Base-by-base conservation (phyloP, 2,888 invertebrate species). In the Cerceris rybyensis region DNA sequence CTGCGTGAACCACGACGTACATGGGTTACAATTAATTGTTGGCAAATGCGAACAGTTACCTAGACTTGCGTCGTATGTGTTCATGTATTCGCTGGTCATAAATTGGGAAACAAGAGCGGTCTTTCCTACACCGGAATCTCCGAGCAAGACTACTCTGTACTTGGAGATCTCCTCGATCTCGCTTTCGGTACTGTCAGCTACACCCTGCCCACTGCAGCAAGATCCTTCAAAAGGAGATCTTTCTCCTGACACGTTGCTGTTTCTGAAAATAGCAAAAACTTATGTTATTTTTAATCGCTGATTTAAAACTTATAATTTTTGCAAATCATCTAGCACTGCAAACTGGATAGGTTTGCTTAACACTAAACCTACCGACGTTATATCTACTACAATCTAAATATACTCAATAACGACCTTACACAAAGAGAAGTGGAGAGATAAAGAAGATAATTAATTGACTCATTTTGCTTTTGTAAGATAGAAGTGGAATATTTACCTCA, bases 31-130 rank as follows among this genome's bases (percentile, higher is more conserved):
- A 61, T n/a, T n/a, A 14, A 4, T 11, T 11, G 14, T 14, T 5
- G 46, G 13, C 39, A 16, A 13, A 16, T 7, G 49, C n/a, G 5
- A 17, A 7, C 17, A 55, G 54, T 95, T 93, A 97, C 97, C 97
- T 90, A 97, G 93, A 89, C 97, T 98, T 1, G 97, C 97, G 90
- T 98, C 98, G 92, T 98, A 98, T 0, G 98, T 98, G 93, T 98
- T 98, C 96, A 98, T 97, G 90, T 98, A 98, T 90, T 98, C 98
- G 82, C 98, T 98, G 43, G 98, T 98, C 97, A 98, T 98, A 92
- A 98, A 98, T 91, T 98, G 98, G 0, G 96, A 96, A 1, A 98
- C 97, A 41, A 98, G 93, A 0, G 98, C 97, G 0, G 97, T 97
- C 93, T 98, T 98, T 2, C 98, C 98, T 14, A 98, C 98, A 0